Conservation (phyloP, 2,888 invertebrate species). For the Anoncus sp. region DNA sequence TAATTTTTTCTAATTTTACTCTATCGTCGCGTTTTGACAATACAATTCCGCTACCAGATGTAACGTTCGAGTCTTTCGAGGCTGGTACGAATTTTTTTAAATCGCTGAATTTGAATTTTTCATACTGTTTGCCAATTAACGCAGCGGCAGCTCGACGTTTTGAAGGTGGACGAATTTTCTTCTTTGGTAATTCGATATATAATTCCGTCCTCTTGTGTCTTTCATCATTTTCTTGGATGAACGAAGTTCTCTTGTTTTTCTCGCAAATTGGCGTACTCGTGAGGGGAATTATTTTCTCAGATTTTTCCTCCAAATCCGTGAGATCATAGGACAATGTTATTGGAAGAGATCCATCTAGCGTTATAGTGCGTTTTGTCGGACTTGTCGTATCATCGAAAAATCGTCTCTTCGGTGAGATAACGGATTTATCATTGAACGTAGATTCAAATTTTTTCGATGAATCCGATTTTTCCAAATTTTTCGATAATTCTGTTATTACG, state of each 20-base stretch:
- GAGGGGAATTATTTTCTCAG: background rate
- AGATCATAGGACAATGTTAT: slow-evolving; percentile 59
- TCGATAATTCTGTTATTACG: background rate
- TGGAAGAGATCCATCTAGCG: slow-evolving; percentile 51
- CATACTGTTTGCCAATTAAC: slow-evolving; percentile 40
- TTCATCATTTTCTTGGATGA: background rate
- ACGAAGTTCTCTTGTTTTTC: background rate
- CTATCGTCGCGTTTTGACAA: background rate
- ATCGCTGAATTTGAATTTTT: slow-evolving; percentile 61
- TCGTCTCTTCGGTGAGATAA: background rate
- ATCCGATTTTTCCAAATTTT: background rate
- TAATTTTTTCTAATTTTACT: slow-evolving; percentile 22
- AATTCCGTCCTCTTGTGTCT: background rate
- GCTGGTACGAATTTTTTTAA: slow-evolving; percentile 37
- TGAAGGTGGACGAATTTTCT: slow-evolving; percentile 8
- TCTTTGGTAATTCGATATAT: slow-evolving; percentile 39
- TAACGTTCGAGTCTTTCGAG: slow-evolving; percentile 29
- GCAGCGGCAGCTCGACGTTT: slow-evolving; percentile 36
- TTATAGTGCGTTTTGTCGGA: slow-evolving; percentile 39
- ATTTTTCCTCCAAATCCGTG: slow-evolving; percentile 18
- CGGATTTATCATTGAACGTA: background rate
- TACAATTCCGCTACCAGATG: background rate
- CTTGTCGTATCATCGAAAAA: background rate
- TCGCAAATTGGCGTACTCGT: slow-evolving; percentile 18
- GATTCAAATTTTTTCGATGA: background rate